Evolutionary conservation across 2,888 invertebrate species (phyloP).

Genomic region (Subacronicta megacephala): DNA sequence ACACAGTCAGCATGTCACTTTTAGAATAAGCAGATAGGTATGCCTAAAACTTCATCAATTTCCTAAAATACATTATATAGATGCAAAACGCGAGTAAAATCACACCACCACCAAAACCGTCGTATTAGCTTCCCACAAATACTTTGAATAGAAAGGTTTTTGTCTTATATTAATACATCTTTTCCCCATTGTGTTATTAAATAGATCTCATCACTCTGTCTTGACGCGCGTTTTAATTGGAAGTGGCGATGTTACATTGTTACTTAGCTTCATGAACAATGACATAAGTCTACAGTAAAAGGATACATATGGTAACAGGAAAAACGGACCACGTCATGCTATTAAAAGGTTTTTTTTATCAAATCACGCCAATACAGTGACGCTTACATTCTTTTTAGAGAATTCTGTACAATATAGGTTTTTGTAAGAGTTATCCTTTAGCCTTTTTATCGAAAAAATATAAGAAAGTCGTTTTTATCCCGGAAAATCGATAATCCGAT

Average conservation of each 20-base stretch:
- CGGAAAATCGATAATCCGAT: neutral
- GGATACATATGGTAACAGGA: too few species aligned
- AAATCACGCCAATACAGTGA: neutral
- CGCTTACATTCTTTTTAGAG: neutral
- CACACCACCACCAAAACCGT: neutral
- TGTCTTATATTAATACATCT: slow-evolving; percentile 38
- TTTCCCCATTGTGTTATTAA: slow-evolving; percentile 45
- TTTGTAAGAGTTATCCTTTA: neutral
- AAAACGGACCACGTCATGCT: too few species aligned
- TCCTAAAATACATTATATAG: too few species aligned
- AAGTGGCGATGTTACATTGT: slow-evolving; percentile 17
- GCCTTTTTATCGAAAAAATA: neutral
- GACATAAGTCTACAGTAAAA: slow-evolving; percentile 1
- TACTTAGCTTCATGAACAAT: slow-evolving; percentile 3
- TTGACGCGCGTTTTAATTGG: slow-evolving; percentile 38
- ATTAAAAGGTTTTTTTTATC: neutral
- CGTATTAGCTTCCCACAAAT: slow-evolving; percentile 18
- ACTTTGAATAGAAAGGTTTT: slow-evolving; percentile 26
- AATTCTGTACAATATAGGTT: neutral
- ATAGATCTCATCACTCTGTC: slow-evolving; percentile 32
- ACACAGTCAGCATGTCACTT: too few species aligned
- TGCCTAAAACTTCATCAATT: too few species aligned
- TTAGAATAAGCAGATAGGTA: too few species aligned
- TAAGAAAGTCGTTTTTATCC: neutral
- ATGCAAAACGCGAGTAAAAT: slow-evolving; percentile 10